Evolutionary conservation across 2,888 invertebrate genomes (phyloP).

Genomic region (Coleophora flavipennella): DNA sequence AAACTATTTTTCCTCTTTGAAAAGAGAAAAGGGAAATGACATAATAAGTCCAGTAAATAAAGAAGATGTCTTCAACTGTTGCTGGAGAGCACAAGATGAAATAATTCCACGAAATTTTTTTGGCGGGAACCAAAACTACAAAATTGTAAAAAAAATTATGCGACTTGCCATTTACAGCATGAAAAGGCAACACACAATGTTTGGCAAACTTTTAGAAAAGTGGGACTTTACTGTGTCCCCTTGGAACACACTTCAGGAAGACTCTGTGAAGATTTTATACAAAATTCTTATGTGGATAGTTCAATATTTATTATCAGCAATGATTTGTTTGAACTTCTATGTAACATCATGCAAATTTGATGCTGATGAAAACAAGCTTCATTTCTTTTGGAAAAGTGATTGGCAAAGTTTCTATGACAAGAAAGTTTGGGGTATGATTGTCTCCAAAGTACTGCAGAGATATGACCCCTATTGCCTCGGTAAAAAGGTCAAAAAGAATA

Average conservation of each 20-base stretch:
- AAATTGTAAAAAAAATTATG: slow-evolving; percentile 39
- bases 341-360: slow-evolving; percentile 57
- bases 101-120: slow-evolving; percentile 44
- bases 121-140: slow-evolving; percentile 42
- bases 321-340: slow-evolving; percentile 54
- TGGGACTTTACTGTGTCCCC: slow-evolving; percentile 39
- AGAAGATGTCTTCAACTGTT: slow-evolving; percentile 31
- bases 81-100: slow-evolving; percentile 33
- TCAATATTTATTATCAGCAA: slow-evolving; percentile 42
- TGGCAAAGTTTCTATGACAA: slow-evolving; percentile 64
- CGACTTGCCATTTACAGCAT: slow-evolving; percentile 42
- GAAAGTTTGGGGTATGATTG: slow-evolving; percentile 41
- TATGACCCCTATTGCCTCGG: slow-evolving; percentile 33
- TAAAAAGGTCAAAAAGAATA: slow-evolving; percentile 31
- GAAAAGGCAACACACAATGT: slow-evolving; percentile 45
- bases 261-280: slow-evolving; percentile 23
- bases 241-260: slow-evolving; percentile 28
- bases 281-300: slow-evolving; percentile 40
- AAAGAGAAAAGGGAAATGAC: slow-evolving; percentile 10
- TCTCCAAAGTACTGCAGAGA: slow-evolving; percentile 38
- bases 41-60: slow-evolving; percentile 33
- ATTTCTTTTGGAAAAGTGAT: slow-evolving; percentile 53
- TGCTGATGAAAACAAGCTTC: slow-evolving; percentile 52
- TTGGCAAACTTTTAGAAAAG: slow-evolving; percentile 28
- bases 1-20: slow-evolving; percentile 26